phyloP scores from a whole-genome alignment of 1,140 invertebrate genomes.

The Acarapis woodi region DNA sequence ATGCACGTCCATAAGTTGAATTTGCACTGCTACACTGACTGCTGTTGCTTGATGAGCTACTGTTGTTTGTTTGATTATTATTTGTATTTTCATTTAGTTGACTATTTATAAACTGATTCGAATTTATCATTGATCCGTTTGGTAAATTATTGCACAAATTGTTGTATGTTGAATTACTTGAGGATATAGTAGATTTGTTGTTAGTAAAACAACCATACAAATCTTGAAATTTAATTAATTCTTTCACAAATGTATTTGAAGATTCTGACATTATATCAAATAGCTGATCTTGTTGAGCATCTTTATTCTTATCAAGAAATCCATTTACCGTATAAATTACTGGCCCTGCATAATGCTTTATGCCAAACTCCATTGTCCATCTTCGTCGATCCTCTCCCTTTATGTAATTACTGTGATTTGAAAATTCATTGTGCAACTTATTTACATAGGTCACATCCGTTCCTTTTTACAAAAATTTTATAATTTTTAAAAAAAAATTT shows the following conservation, averaged over 20 bases:
- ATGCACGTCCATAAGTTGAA: no score
- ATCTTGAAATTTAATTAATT: slow-evolving; percentile 45
- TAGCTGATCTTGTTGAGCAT: slow-evolving; percentile 76
- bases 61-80: no score
- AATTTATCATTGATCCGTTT: no score
- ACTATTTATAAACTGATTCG: no score
- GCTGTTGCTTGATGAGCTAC: neutral
- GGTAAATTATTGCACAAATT: no score
- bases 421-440: slow-evolving; percentile 68
- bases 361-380: slow-evolving; percentile 71
- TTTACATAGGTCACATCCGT: slow-evolving; percentile 61
- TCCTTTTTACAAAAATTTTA: no score
- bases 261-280: slow-evolving; percentile 70
- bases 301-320: slow-evolving; percentile 89
- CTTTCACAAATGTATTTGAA: slow-evolving; percentile 52
- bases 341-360: slow-evolving; percentile 74
- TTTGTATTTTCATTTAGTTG: no score
- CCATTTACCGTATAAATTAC: slow-evolving; percentile 71
- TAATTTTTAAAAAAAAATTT: slow-evolving; percentile 10
- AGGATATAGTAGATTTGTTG: neutral
- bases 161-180: neutral
- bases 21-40: no score
- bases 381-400: slow-evolving; percentile 54
- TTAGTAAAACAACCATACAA: neutral
- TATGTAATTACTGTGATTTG: slow-evolving; percentile 44